Conservation (phyloP, 2,113 vertebrate genomes). For the Vulpes vulpes region DNA sequence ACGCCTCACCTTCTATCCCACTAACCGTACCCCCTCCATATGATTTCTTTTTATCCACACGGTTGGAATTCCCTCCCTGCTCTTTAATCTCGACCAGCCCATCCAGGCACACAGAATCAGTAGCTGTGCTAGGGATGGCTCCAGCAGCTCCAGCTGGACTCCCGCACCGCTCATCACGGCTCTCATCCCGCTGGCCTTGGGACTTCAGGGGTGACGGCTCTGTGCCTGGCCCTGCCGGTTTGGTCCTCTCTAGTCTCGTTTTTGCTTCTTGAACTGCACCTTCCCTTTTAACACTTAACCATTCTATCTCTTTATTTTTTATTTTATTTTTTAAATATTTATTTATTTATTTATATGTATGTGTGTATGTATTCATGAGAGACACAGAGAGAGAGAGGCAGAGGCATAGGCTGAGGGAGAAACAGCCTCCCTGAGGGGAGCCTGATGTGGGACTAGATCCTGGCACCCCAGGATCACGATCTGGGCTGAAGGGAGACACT, state of each 20-base stretch:
- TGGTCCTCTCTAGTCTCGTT: not conserved
- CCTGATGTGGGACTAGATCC: no score
- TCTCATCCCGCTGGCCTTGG: not conserved
- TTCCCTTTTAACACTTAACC: not conserved
- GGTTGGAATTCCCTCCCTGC: not conserved
- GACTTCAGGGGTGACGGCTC: not conserved
- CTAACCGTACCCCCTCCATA: not conserved
- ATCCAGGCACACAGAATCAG: not conserved
- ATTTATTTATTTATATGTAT: no score
- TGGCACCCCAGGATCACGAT: no score
- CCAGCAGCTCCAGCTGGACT: not conserved
- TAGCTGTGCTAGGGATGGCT: not conserved
- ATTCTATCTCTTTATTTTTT: not conserved
- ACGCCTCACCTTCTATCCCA: not conserved
- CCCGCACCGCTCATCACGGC: not conserved
- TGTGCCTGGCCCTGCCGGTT: not conserved
- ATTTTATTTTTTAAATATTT: no score
- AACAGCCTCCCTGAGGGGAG: no score
- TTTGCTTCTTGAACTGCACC: constrained; percentile 4
- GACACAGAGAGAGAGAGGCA: no score
- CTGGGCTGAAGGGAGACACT: no score
- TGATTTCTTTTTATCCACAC: not conserved
- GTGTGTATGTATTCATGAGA: no score
- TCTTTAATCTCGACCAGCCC: not conserved
- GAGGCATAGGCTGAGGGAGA: no score